Percentiles rank a stretch among this genome's conserved stretches.
Conservation (phyloP, 2,888 invertebrate genomes). For the Oligia strigilis region DNA sequence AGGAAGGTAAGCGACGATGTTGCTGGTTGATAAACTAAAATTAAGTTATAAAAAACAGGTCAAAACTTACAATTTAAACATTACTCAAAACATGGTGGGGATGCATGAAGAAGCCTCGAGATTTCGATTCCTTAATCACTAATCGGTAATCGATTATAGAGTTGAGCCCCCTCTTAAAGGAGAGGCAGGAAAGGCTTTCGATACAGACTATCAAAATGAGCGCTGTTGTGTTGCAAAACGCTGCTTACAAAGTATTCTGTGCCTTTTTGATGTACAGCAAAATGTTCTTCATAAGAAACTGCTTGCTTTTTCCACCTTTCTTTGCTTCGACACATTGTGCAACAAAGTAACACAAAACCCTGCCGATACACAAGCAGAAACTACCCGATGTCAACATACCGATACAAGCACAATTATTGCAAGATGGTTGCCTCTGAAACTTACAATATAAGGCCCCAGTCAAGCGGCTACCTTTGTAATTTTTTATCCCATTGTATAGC, state of each 20-base stretch:
- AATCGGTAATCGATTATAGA: background rate
- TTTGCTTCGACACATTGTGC: slow-evolving; percentile 29
- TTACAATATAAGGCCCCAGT: slow-evolving; percentile 53
- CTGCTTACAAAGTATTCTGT: slow-evolving; percentile 18
- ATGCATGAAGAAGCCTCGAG: no score
- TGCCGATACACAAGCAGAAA: slow-evolving; percentile 17
- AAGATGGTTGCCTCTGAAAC: slow-evolving; percentile 52
- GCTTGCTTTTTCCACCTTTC: slow-evolving; percentile 17
- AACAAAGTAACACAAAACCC: slow-evolving; percentile 21
- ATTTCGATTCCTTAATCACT: no score
- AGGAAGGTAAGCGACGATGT: background rate
- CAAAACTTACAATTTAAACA: background rate
- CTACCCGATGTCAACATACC: slow-evolving; percentile 37
- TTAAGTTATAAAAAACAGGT: background rate
- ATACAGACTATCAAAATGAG: slow-evolving; percentile 14
- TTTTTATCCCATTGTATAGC: slow-evolving; percentile 82
- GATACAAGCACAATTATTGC: slow-evolving; percentile 44
- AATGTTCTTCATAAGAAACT: slow-evolving; percentile 16
- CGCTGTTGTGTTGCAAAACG: background rate
- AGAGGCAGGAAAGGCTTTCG: slow-evolving; percentile 11
- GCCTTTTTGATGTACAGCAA: slow-evolving; percentile 18
- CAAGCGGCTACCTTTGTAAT: slow-evolving; percentile 79
- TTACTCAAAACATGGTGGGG: background rate
- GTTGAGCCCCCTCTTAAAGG: background rate
- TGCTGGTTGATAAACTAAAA: no score